These are phyloP conservation scores for Psittacara wagleri DNA, from an alignment of 2,113 vertebrate genomes.

Conservation along the genomic window DNA sequence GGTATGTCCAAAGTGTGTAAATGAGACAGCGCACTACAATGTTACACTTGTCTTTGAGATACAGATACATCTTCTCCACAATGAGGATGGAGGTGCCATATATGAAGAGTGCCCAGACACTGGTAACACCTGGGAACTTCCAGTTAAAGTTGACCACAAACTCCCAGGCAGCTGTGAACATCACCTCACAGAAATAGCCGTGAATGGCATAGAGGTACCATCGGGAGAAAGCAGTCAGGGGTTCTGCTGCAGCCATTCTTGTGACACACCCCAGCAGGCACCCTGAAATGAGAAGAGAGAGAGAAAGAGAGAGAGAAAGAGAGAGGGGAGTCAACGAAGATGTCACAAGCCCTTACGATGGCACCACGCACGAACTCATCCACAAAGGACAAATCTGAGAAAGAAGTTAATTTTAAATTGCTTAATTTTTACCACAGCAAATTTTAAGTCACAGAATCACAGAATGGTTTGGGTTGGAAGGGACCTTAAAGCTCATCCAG, in stretches of 20 bases:
- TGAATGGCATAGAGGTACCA: constrained; percentile 99
- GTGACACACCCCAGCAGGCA: constrained; percentile 36
- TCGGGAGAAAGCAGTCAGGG: constrained; percentile 90
- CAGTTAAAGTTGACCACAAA: constrained; percentile 95
- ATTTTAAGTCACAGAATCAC: not conserved
- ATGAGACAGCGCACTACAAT: constrained; percentile 91
- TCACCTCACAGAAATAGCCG: constrained; percentile 98
- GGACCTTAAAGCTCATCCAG: not conserved
- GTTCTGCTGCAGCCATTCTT: constrained; percentile 80
- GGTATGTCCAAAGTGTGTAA: constrained; percentile 96
- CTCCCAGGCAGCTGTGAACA: constrained; percentile 98
- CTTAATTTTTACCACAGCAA: not conserved
- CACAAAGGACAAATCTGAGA: not conserved
- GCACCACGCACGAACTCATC: not conserved
- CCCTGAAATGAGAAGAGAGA: constrained; percentile 18
- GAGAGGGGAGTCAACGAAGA: not conserved
- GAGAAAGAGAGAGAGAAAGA: not conserved
- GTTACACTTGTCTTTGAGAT: constrained; percentile 84
- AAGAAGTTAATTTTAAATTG: not conserved
- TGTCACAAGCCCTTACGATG: not conserved
- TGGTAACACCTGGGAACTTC: constrained; percentile 97
- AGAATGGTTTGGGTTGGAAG: not conserved
- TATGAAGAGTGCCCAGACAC: constrained; percentile 98
- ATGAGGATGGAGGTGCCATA: constrained; percentile 98
- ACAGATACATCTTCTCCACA: constrained; percentile 94